Conservation (phyloP, 2,888 invertebrate genomes). For the Anagyrus pseudococci region DNA sequence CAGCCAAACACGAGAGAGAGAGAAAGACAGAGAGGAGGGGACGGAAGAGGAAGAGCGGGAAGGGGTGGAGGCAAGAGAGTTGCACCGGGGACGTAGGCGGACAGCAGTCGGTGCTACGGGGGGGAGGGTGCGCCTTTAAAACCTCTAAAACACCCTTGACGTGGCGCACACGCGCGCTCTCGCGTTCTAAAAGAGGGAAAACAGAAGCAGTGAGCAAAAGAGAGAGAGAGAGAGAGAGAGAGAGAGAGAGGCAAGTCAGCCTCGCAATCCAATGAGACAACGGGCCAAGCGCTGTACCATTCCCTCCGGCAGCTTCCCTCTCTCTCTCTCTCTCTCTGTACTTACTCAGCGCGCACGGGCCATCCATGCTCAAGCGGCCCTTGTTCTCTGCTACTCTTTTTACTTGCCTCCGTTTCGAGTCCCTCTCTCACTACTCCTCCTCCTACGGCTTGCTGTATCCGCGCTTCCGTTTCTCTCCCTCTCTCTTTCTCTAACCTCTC, state of each 20-base stretch:
- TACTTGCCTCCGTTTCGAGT: background rate
- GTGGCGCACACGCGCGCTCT: background rate
- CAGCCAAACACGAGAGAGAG: slow-evolving; percentile 1
- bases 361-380: too few relatives aligned
- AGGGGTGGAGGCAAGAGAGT: background rate
- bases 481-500: too few relatives aligned
- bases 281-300: background rate
- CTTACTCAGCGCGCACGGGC: too few relatives aligned
- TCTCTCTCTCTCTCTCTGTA: too few relatives aligned
- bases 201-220: background rate
- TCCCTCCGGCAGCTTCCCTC: background rate
- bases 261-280: slow-evolving; percentile 24
- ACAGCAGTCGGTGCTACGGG: too few relatives aligned
- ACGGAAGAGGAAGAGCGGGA: background rate
- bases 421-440: background rate
- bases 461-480: slow-evolving; percentile 1
- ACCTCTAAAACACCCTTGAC: slow-evolving; percentile 27
- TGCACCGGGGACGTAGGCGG: too few relatives aligned
- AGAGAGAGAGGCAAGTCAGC: background rate
- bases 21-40: background rate
- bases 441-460: background rate
- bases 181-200: background rate
- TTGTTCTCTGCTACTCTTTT: too few relatives aligned
- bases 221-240: slow-evolving; percentile 2
- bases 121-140: slow-evolving; percentile 8